Base-by-base conservation (phyloP, 2,888 invertebrate genomes). In the Clunio marinus region DNA sequence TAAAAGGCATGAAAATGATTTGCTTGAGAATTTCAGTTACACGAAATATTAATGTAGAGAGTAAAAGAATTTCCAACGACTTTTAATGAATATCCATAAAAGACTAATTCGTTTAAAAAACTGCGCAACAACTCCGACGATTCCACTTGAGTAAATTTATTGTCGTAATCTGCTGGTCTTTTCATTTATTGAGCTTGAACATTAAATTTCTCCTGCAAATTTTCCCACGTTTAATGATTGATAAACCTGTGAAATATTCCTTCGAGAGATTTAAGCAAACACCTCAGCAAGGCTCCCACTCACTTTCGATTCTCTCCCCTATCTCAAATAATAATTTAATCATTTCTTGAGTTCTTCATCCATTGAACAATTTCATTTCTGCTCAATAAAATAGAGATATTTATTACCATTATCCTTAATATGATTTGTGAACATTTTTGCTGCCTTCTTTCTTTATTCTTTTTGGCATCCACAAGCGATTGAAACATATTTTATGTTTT, bases 331-430 rank as follows among this genome's bases (percentile, higher is more conserved):
- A 62, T 41, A 22, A 62, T 62, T 62, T 41, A 62, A 62, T 62
- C 62, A 62, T 24, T 4, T 51, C 13, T 25, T 27, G 58, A 25
- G 58, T 28, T 10, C 15, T 10, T n/a, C 25, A 58, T 28, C 22
- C 27, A 58, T 25, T 28, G 27, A 58, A 27, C 10, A 15, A 10
- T 10, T 51, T 24, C 24, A 51, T 5, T 17, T 51, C 24, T 4
- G 5, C 5, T 46, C n/a, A 57, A 20, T 20, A 62, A 59, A 60
- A 3, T 25, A 15, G 28, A 46, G 37, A 63, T 45, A 63, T 63
- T 63, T 63, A 63, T 63, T 63, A 28, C 63, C 63, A 63, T 63
- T 37, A 63, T 63, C 63, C 63, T 63, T 63, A 25, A 63, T 46
- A 63, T 63, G 63, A 63, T 63, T 63, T 63, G 63, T 45, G 24